phyloP scores from a whole-genome alignment of 2,888 invertebrate genomes.

The Galeopsomyia nigrocyanea region DNA sequence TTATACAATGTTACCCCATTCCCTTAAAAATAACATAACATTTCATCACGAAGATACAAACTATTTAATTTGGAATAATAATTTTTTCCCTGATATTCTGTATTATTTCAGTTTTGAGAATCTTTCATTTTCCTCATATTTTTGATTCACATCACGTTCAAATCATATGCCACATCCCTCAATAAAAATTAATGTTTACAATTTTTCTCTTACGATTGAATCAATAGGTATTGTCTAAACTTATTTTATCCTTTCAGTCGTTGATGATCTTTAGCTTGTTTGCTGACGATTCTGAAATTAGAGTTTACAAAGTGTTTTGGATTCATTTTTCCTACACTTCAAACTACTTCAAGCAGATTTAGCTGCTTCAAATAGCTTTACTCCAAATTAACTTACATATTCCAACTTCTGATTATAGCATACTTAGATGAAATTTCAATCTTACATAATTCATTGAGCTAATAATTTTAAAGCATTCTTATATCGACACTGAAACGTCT shows the following conservation, averaged over 20 bases:
- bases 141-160: neutral
- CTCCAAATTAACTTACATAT: no score
- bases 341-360: conserved; percentile 6
- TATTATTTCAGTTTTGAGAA: conserved; percentile 24
- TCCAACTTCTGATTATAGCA: no score
- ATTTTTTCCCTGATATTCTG: no score
- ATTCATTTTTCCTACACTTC: conserved; percentile 5
- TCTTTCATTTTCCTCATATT: conserved; percentile 21
- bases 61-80: no score
- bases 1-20: neutral
- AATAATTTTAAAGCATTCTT: no score
- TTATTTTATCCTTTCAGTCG: no score
- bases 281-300: conserved; percentile 41
- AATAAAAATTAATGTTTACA: neutral
- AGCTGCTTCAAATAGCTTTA: no score
- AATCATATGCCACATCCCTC: neutral
- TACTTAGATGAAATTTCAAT: no score
- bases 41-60: no score
- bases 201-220: conserved; percentile 9
- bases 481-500: no score
- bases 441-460: no score
- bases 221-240: conserved; percentile 1
- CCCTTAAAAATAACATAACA: neutral
- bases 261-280: conserved; percentile 25
- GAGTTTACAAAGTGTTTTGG: conserved; percentile 21